Base-by-base conservation (phyloP, 35 echinoderm and acorn worm species). In the Apostichopus parvimensis region DNA sequence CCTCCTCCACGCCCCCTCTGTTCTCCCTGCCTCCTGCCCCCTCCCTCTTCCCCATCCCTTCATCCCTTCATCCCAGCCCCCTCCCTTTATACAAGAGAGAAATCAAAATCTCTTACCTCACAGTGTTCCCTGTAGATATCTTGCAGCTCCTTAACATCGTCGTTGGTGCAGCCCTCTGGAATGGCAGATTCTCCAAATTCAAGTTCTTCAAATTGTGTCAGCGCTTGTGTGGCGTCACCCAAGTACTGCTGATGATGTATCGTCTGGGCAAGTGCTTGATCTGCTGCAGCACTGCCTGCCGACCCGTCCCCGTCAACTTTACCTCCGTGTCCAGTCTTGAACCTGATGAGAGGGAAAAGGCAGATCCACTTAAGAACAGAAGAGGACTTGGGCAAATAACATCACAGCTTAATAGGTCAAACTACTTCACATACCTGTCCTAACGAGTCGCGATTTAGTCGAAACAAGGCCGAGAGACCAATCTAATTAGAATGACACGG, bases 231-330 rank as follows among this genome's bases (percentile, higher is more conserved):
- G 64, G 97, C 91, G 87, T 98, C 97, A 55, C 97, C 97, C 73
- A 98, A 78, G 88, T 94, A 98, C 95, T 98, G 97, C 26, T 98
- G 97, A 79, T 98, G 97, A 72, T 95, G 94, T 71, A 96, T 93
- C 8, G 92, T 94, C 82, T 98, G 97, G 13, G 93, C 79, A 20
- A 93, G 93, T 15, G 77, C 83, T 22, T 92, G 94, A 57, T 95
- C 89, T 22, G 80, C 87, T 6, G 90, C 94, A 14, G 55, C 79
- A 57, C 56, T 86, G 52, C 87, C 78, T 24, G 65, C 77, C 5
- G 87, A 24, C 14, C 91, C 89, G 7, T 91, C 87, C 21, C 90
- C 91, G 12, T 91, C 88, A 79, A 79, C 64, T 65, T 92, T 86
- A 73, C 92, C 94, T 13, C 79, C 55, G 79, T 82, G 83, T 13